These are phyloP conservation scores for Sycophila sp. DNA, from an alignment of 1,140 invertebrate genomes.

Conservation along the genomic window DNA sequence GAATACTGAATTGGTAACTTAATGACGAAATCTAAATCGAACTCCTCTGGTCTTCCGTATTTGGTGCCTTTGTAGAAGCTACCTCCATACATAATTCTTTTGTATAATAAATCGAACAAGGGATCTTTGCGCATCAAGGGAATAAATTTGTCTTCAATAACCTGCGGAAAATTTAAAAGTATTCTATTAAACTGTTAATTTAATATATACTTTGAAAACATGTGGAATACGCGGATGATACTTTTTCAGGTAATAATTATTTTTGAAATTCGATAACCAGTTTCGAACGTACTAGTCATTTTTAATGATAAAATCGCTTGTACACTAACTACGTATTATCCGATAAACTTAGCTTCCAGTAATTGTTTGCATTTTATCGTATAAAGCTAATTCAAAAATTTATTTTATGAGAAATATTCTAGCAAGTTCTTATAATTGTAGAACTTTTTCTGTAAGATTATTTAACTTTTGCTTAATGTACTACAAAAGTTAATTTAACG, in stretches of 20 bases:
- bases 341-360: background rate
- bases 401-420: no score
- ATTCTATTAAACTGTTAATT: background rate
- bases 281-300: background rate
- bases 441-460: no score
- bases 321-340: background rate
- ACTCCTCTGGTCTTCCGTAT: conserved; percentile 67
- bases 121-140: conserved; percentile 49
- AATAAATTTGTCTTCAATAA: conserved; percentile 41
- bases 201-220: background rate
- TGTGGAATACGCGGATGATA: no score
- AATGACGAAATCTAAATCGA: conserved; percentile 68
- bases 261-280: no score
- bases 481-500: no score
- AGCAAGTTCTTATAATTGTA: no score
- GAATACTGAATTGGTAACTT: conserved; percentile 42
- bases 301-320: background rate
- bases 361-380: no score
- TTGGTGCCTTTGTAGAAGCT: conserved; percentile 68
- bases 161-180: conserved; percentile 1
- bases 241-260: no score
- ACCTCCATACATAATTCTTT: conserved; percentile 62
- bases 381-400: no score
- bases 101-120: conserved; percentile 50
- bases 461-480: no score